Conservation (phyloP, 2,797 vertebrate species). For the Podargus strigoides region DNA sequence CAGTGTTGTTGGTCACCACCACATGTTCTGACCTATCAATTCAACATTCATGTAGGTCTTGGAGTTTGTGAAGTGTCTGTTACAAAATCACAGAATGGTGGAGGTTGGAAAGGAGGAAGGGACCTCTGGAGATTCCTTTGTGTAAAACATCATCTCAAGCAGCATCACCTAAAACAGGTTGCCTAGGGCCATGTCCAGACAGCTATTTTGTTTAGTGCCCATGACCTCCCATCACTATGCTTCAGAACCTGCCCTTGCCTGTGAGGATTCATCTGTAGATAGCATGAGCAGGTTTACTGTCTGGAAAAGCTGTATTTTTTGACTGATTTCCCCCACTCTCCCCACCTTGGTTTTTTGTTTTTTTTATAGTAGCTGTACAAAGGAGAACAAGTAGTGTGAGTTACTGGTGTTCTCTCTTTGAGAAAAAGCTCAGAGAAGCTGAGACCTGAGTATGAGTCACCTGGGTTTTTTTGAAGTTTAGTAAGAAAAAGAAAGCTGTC, state of each 20-base stretch:
- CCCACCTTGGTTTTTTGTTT: not conserved
- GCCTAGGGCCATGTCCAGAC: not conserved
- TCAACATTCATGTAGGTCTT: not conserved
- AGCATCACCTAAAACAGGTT: not conserved
- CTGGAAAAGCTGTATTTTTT: not conserved
- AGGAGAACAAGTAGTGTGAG: not conserved
- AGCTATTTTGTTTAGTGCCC: not conserved
- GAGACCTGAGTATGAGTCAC: not conserved
- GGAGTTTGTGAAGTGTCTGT: not conserved
- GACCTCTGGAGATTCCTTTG: not conserved
- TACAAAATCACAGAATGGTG: not conserved
- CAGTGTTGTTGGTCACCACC: not conserved
- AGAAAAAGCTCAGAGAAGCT: not conserved
- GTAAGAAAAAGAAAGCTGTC: not conserved
- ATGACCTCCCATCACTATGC: not conserved
- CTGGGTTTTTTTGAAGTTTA: not conserved
- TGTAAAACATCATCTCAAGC: not conserved
- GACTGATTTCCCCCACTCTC: not conserved
- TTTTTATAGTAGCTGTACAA: not conserved
- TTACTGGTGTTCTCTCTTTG: not conserved
- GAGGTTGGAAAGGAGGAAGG: not conserved
- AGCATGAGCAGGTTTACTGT: not conserved
- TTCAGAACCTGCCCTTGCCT: not conserved
- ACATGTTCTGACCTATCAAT: fast-evolving
- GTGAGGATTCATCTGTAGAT: fast-evolving